Percentiles rank a stretch among this genome's conserved stretches.
phyloP scores from a whole-genome alignment of 2,113 vertebrate species.

The Fulmarus glacialis region DNA sequence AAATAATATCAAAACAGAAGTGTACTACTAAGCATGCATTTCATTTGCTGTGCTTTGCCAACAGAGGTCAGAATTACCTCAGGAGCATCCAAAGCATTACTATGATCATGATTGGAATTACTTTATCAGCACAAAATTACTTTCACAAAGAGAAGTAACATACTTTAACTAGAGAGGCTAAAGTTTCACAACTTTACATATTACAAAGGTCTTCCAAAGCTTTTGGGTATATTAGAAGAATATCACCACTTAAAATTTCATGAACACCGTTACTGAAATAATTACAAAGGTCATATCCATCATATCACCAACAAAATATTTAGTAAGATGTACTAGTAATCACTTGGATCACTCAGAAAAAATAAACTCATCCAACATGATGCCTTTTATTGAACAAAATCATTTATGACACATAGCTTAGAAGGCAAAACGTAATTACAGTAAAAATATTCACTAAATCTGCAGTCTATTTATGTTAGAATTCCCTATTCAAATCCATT shows the following conservation, averaged over 20 bases:
- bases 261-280: not conserved
- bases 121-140: not conserved
- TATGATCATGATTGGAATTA: not conserved
- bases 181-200: not conserved
- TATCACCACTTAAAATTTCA: not conserved
- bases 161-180: not conserved
- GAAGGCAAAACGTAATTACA: not conserved
- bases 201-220: not conserved
- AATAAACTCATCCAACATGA: not conserved
- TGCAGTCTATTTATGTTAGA: constrained; percentile 6
- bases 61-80: constrained; percentile 58
- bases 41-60: constrained; percentile 47
- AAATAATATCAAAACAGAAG: not conserved
- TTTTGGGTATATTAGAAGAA: not conserved
- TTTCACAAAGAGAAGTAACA: not conserved
- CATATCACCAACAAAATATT: not conserved
- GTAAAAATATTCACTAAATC: constrained; percentile 1
- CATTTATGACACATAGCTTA: not conserved
- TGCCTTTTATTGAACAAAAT: not conserved
- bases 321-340: not conserved
- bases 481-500: constrained; percentile 1
- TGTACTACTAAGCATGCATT: not conserved
- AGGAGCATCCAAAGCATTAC: constrained; percentile 4
- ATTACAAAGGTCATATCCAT: not conserved
- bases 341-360: not conserved